Base-by-base conservation (phyloP, 2,797 vertebrate genomes). In the Spinibarbus caldwelli region DNA sequence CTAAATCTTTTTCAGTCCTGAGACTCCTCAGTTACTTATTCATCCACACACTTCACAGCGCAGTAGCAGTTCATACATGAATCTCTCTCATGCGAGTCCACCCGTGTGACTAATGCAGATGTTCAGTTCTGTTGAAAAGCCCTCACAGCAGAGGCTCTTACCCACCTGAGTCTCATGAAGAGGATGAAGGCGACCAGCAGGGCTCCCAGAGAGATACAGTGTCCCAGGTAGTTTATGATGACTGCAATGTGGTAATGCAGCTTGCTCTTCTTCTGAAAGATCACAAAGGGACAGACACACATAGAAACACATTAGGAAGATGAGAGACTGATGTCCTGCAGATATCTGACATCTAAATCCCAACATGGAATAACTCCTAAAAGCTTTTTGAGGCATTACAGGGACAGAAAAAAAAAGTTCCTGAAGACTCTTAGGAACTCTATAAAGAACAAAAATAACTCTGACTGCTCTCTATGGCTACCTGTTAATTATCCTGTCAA, bases 191-290 rank as follows among this genome's bases (percentile, higher is more conserved):
- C 97, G 59, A 97, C 85, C 2, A 97, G 94, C 34, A 98, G 95
- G 5, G 97, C 97, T 17, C 92, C 95, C 87, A 98, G 92, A 0
- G 97, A 98, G 91, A 98, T 91, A 17, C 96, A 97, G 91, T 98
- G 97, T 81, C 97, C 97, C 91, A 98, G 91, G 93, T 96, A 97
- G 93, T 97, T 98, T 91, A 98, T 97, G 92, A 97, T 95, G 88
- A 98, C 93, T 0, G 97, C 97, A 0, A 96, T 86, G 0, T 96
- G 96, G 86, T 98, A 98, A 86, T 98, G 97, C 77, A 97, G 92
- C 89, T 97, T 97, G 92, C 95, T 97, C 87, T 95, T 98, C 89
- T 94, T 97, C 97, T 98, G 88, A 57, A 87, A 78, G 70, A 82
- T 59, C 68, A 84, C 34, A 57, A 68, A 62, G 49, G 73, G 29